These are phyloP conservation scores for Cheilosia impressa DNA, from an alignment of 2,888 invertebrate species.

Conservation along the genomic window DNA sequence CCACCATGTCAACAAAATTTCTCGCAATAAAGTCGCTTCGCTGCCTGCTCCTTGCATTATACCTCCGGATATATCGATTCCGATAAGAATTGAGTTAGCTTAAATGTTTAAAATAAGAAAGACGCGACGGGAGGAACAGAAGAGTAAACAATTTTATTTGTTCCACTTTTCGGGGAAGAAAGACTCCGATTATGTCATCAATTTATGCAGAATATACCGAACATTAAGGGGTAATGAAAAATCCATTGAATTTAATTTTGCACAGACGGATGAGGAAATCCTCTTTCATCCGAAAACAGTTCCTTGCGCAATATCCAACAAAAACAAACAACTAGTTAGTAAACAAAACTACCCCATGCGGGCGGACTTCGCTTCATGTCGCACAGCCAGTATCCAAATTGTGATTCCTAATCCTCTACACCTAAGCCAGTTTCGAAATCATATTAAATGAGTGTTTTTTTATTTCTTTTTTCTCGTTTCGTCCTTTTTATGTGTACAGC, in stretches of 20 bases:
- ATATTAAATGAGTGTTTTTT: constrained; percentile 32
- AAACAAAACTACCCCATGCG: constrained; percentile 12
- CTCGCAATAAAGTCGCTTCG: constrained; percentile 49
- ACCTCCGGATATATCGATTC: constrained; percentile 32
- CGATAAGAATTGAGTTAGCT: constrained; percentile 55
- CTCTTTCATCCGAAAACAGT: constrained; percentile 25
- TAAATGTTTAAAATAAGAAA: constrained; percentile 14
- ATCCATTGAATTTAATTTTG: constrained; percentile 70
- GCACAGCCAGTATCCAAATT: constrained; percentile 23
- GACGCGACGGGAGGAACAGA: background rate
- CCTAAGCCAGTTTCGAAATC: constrained; percentile 16
- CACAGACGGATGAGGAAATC: constrained; percentile 48
- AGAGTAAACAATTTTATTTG: constrained; percentile 50
- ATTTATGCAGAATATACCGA: constrained; percentile 35
- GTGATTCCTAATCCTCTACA: constrained; percentile 41
- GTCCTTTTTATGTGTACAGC: constrained; percentile 77
- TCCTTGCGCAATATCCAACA: constrained; percentile 24
- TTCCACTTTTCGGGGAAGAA: constrained; percentile 20
- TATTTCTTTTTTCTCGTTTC: constrained; percentile 67
- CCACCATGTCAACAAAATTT: constrained; percentile 57
- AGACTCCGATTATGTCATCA: constrained; percentile 57
- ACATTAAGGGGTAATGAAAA: constrained; percentile 72
- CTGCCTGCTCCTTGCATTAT: background rate
- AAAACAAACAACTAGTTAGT: constrained; percentile 29
- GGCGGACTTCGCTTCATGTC: constrained; percentile 15